phyloP scores from a whole-genome alignment of 2,113 vertebrate species.

The Platysternon megacephalum region DNA sequence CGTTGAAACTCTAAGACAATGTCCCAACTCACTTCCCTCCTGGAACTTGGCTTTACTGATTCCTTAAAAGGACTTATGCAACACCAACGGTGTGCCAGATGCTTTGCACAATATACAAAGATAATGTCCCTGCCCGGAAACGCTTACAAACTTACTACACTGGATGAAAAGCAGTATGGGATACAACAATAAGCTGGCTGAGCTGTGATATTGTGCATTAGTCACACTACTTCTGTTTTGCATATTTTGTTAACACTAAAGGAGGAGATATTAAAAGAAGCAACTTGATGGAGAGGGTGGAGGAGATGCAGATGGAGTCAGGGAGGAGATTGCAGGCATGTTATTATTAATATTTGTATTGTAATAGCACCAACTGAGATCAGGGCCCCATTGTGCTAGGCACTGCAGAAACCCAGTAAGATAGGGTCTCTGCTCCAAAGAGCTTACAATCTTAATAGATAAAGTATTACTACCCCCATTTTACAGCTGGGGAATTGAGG shows the following conservation, averaged over 20 bases:
- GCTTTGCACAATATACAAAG: not conserved
- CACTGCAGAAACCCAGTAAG: not conserved
- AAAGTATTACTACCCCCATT: slow-evolving; percentile 21
- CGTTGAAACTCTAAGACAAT: not conserved
- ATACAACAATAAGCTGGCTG: not conserved
- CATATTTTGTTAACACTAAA: not conserved
- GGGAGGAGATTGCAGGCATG: not conserved
- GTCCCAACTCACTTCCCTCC: not conserved
- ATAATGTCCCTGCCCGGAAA: not conserved
- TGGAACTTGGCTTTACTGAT: not conserved
- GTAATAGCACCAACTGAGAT: not conserved
- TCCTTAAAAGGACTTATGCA: not conserved
- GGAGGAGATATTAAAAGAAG: not conserved
- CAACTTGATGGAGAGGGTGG: not conserved
- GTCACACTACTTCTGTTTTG: not conserved
- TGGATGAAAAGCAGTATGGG: not conserved
- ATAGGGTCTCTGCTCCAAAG: not conserved
- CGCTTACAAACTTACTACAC: not conserved
- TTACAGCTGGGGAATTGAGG: slow-evolving; percentile 52
- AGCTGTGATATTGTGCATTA: not conserved
- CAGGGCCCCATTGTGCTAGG: not conserved
- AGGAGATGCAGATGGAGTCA: not conserved
- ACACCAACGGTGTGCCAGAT: not conserved
- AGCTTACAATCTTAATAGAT: slow-evolving; percentile 6
- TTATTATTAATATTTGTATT: not conserved